These are phyloP conservation scores for Microdon myrmicae DNA, from an alignment of 2,888 invertebrate genomes.

Conservation along the genomic window DNA sequence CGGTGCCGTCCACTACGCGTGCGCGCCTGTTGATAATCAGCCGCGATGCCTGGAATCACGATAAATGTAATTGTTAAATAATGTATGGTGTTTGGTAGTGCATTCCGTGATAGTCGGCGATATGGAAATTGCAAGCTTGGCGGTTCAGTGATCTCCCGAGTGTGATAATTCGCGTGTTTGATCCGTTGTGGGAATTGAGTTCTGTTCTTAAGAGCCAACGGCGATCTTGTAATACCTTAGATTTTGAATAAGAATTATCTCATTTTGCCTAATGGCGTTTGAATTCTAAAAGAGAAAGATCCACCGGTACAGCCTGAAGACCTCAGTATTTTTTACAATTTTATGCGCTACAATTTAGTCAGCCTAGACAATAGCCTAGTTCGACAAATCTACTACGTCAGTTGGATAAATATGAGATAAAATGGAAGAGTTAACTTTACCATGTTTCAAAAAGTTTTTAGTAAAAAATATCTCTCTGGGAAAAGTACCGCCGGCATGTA, in stretches of 20 bases:
- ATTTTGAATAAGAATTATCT: slow-evolving; percentile 45
- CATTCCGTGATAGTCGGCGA: slow-evolving; percentile 50
- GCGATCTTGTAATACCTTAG: slow-evolving; percentile 33
- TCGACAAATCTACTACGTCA: too few species aligned
- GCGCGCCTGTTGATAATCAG: slow-evolving; percentile 48
- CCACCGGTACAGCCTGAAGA: too few species aligned
- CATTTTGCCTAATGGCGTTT: slow-evolving; percentile 51
- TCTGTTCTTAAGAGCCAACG: slow-evolving; percentile 18
- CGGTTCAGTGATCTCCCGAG: slow-evolving; percentile 56
- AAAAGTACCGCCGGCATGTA: too few species aligned
- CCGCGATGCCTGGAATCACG: slow-evolving; percentile 49
- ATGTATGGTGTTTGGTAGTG: slow-evolving; percentile 50
- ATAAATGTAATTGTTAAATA: slow-evolving; percentile 53
- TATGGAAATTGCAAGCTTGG: slow-evolving; percentile 60
- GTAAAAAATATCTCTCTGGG: too few species aligned
- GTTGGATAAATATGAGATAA: too few species aligned
- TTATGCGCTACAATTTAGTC: too few species aligned
- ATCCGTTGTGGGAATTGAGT: slow-evolving; percentile 12
- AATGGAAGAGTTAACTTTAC: too few species aligned
- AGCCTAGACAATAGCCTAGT: too few species aligned
- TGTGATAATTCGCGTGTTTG: slow-evolving; percentile 43
- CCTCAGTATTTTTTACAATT: too few species aligned
- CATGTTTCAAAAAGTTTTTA: too few species aligned
- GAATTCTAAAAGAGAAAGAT: too few species aligned
- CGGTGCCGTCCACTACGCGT: slow-evolving; percentile 34